phyloP scores from a whole-genome alignment of 1,140 invertebrate genomes.

The Drosophila subobscura region DNA sequence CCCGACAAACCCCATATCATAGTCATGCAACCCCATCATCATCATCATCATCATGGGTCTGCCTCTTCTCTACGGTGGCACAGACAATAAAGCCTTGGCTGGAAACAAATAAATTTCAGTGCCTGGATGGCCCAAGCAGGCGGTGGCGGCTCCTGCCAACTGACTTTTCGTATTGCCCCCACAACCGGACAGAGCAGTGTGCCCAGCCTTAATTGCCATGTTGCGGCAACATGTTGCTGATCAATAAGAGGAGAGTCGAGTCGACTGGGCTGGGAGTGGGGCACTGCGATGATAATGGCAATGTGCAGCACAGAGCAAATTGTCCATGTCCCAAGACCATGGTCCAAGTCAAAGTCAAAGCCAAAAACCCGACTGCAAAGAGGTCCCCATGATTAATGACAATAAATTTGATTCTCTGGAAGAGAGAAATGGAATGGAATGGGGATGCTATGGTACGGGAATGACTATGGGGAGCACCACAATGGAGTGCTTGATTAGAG shows the following conservation, averaged over 20 bases:
- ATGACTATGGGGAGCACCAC: constrained; percentile 38
- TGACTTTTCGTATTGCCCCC: constrained; percentile 15
- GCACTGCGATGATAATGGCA: constrained; percentile 49
- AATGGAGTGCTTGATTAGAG: constrained; percentile 71
- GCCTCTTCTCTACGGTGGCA: constrained; percentile 26
- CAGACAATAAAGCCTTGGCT: constrained; percentile 64
- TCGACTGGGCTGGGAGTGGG: constrained; percentile 7
- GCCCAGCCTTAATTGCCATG: constrained; percentile 77
- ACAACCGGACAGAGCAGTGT: constrained; percentile 5
- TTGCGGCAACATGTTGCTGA: constrained; percentile 79
- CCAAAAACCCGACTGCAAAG: constrained; percentile 29
- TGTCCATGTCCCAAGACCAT: constrained; percentile 40
- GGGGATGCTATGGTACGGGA: constrained; percentile 10
- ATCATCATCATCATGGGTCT: constrained; percentile 8
- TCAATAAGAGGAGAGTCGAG: constrained; percentile 63
- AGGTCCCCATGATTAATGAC: constrained; percentile 76
- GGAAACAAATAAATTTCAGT: constrained; percentile 71
- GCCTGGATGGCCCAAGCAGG: constrained; percentile 32
- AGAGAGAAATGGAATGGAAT: constrained; percentile 6
- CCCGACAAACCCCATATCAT: background rate
- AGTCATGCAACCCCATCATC: constrained; percentile 20
- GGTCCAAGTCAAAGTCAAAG: constrained; percentile 69
- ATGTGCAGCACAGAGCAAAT: constrained; percentile 40
- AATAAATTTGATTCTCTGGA: constrained; percentile 73
- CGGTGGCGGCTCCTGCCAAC: constrained; percentile 20